Base-by-base conservation (phyloP, 2,888 invertebrate species). In the Tenthredo distinguenda region DNA sequence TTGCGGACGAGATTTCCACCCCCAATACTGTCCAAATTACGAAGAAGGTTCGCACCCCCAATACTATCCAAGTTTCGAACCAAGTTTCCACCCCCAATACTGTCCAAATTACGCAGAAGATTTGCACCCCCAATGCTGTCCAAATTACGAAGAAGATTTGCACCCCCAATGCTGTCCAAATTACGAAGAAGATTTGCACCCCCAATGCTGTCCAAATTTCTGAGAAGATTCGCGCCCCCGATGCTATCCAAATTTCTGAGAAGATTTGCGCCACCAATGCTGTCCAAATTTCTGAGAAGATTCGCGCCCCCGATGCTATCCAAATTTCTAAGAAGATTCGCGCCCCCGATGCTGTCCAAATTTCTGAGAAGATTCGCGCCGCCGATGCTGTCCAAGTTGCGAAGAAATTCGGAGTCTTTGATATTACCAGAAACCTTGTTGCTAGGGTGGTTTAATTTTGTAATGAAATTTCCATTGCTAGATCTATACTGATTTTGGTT, bases 31-130 rank as follows among this genome's bases (percentile, higher is more conserved):
- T 86, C 86, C 31, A 87, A 21, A 3, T 77, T 76, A 79, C 94
- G 93, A 9, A 94, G 93, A 31, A 95, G 93, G 90, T 95, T 95
- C 26, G 94, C 94, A 0, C 95, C 95, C 3, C 95, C 93, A 26
- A 94, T 88, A 15, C 92, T 91, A 87, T 94, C 94, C 40, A 94
- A 87, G 87, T 89, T 91, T 43, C 92, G 87, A 2, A 90, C 87
- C 34, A 93, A 88, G 90, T 95, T 95, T n/a, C 94, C 94, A 81
- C 95, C 95, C 2, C 95, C 93, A 34, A 94, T 88, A 15, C 92
- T 91, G 87, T 94, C 94, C 37, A 94, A 87, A 87, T 89, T 91
- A 47, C 92, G 87, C 0, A 90, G 87, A 31, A 93, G 88, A 90
- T 95, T 95, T 18, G 94, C 94, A 81, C 95, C 95, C 2, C 95